phyloP scores from a whole-genome alignment of 1,140 invertebrate genomes.

The Bombus affinis region DNA sequence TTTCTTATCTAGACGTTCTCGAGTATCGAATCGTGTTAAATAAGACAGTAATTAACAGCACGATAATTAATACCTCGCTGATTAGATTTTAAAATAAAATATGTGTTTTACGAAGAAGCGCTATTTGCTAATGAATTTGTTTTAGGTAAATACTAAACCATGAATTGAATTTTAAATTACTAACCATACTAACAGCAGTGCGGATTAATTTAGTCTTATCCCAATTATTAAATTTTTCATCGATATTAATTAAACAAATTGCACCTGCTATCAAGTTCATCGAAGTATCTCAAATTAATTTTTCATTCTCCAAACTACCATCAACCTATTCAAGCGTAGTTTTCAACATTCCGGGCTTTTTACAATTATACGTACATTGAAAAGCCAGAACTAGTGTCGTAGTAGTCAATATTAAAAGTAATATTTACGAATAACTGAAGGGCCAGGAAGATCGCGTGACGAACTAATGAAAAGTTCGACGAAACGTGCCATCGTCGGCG shows the following conservation, averaged over 20 bases:
- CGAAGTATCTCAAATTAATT: neutral
- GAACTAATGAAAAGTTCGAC: conserved; percentile 49
- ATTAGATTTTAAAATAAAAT: neutral
- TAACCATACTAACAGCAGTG: neutral
- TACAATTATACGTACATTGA: neutral
- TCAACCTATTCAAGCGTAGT: neutral
- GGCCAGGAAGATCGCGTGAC: conserved; percentile 49
- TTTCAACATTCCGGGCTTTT: neutral
- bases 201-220: neutral
- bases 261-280: neutral
- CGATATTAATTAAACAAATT: neutral
- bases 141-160: neutral
- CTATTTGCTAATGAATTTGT: neutral
- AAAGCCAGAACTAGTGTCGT: neutral
- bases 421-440: conserved; percentile 55
- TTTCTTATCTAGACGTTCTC: neutral
- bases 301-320: neutral
- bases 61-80: neutral
- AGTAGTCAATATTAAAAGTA: conserved; percentile 6
- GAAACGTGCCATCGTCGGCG: conserved; percentile 25
- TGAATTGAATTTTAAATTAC: no score
- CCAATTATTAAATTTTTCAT: neutral
- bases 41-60: neutral
- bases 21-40: neutral
- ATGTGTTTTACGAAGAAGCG: neutral